Conservation (phyloP, 2,797 vertebrate species). For the Smutsia temminckii region DNA sequence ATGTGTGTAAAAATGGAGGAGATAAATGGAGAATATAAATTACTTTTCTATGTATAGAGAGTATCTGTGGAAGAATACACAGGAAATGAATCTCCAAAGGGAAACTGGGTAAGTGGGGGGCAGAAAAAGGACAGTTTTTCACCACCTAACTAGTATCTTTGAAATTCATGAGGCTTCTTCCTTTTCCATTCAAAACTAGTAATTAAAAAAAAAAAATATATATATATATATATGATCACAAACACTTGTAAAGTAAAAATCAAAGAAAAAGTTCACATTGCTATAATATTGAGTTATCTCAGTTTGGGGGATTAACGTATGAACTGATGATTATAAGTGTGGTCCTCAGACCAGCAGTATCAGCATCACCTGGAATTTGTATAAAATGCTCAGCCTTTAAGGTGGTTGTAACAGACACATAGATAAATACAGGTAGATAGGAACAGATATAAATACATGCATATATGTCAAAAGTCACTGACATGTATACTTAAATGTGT, state of each 20-base stretch:
- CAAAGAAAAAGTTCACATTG: not conserved
- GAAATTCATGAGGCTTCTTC: not conserved
- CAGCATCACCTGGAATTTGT: not conserved
- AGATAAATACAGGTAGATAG: not conserved
- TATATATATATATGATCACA: not conserved
- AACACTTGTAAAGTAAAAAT: not conserved
- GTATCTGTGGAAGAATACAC: not conserved
- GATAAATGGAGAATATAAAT: not conserved
- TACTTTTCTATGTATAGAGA: not conserved
- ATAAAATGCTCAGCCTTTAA: not conserved
- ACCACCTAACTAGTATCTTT: not conserved
- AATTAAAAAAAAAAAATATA: not conserved
- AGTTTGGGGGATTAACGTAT: not conserved
- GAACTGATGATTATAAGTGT: not conserved
- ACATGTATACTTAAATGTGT: not conserved
- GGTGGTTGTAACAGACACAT: not conserved
- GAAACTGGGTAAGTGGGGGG: not conserved
- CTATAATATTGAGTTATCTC: not conserved
- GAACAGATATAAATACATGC: not conserved
- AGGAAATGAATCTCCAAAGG: not conserved
- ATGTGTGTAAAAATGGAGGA: not conserved
- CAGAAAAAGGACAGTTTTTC: not conserved
- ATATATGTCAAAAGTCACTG: not conserved
- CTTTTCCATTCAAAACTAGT: not conserved
- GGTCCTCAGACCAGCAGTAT: not conserved